Conservation (phyloP, 2,113 vertebrate genomes). For the Hippocampus abdominalis region DNA sequence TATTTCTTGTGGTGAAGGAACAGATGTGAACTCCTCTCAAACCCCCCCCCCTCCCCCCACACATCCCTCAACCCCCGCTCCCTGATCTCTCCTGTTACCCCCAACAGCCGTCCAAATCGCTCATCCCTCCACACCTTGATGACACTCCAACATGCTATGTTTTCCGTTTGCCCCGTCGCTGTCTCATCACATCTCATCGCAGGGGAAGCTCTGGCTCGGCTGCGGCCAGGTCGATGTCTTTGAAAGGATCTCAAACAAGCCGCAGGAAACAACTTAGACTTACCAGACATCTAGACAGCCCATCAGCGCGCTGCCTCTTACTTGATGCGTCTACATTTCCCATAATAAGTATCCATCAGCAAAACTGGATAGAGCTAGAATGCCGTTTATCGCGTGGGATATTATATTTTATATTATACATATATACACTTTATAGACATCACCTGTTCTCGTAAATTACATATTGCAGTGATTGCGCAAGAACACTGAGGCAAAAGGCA, state of each 20-base stretch:
- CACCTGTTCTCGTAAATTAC: background rate
- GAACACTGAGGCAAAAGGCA: background rate
- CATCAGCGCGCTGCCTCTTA: slow-evolving; percentile 19
- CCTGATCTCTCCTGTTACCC: slow-evolving; percentile 18
- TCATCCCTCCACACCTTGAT: slow-evolving; percentile 36
- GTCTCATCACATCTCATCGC: slow-evolving; percentile 56
- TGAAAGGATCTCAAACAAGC: slow-evolving; percentile 23
- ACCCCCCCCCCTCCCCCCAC: slow-evolving; percentile 10
- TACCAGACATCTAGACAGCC: slow-evolving; percentile 36
- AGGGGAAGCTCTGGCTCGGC: slow-evolving; percentile 29
- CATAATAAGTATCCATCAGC: slow-evolving; percentile 40
- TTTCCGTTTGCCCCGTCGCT: slow-evolving; percentile 28
- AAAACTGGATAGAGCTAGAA: slow-evolving; percentile 37
- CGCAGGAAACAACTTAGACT: slow-evolving; percentile 32
- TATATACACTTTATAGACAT: background rate
- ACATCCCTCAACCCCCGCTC: slow-evolving; percentile 3
- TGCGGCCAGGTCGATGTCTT: slow-evolving; percentile 36
- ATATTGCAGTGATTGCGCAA: background rate
- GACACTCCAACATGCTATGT: slow-evolving; percentile 23
- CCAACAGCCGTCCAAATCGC: slow-evolving; percentile 24
- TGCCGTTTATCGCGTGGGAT: background rate
- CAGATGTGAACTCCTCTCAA: slow-evolving; percentile 38
- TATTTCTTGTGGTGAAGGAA: slow-evolving; percentile 1
- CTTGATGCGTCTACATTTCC: slow-evolving; percentile 5
- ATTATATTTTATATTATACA: too few species aligned